phyloP scores from a whole-genome alignment of 1,140 invertebrate genomes.

The Lepidurus arcticus region DNA sequence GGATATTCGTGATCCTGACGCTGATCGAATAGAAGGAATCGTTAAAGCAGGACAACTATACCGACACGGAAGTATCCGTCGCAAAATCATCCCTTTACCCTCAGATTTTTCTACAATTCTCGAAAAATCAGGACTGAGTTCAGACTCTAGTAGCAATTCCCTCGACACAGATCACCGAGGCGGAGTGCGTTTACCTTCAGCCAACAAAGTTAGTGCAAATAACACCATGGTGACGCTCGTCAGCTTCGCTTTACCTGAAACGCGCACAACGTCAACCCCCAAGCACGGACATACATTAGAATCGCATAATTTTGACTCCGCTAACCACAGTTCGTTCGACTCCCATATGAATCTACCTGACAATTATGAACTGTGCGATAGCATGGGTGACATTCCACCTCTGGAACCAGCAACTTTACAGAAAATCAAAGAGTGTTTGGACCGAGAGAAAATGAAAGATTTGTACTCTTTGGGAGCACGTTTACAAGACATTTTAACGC shows the following conservation, averaged over 20 bases:
- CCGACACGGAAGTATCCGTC: slow-evolving; percentile 40
- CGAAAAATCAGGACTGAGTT: background rate
- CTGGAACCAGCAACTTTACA: slow-evolving; percentile 38
- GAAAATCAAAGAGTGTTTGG: slow-evolving; percentile 41
- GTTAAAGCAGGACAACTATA: slow-evolving; percentile 41
- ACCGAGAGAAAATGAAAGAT: slow-evolving; percentile 43
- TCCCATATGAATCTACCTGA: background rate
- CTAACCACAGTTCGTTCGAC: background rate
- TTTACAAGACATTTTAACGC: slow-evolving; percentile 43
- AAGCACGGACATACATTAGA: slow-evolving; percentile 35
- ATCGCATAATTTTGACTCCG: slow-evolving; percentile 36
- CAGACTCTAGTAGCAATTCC: slow-evolving; percentile 1
- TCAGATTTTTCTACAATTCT: slow-evolving; percentile 34
- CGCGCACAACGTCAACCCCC: slow-evolving; percentile 1
- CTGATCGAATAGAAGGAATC: slow-evolving; percentile 41
- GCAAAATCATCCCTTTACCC: slow-evolving; percentile 38
- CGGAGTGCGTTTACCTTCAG: background rate
- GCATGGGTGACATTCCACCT: slow-evolving; percentile 27
- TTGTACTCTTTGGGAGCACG: slow-evolving; percentile 43
- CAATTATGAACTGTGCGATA: background rate
- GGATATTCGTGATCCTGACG: slow-evolving; percentile 42
- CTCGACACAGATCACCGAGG: background rate
- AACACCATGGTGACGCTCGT: slow-evolving; percentile 30
- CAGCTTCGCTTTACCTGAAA: background rate
- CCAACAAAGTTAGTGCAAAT: slow-evolving; percentile 22